Percentiles rank a stretch among this genome's conserved stretches.
These are phyloP conservation scores for Agrypnus murinus DNA, from an alignment of 2,888 invertebrate genomes.

Conservation along the genomic window DNA sequence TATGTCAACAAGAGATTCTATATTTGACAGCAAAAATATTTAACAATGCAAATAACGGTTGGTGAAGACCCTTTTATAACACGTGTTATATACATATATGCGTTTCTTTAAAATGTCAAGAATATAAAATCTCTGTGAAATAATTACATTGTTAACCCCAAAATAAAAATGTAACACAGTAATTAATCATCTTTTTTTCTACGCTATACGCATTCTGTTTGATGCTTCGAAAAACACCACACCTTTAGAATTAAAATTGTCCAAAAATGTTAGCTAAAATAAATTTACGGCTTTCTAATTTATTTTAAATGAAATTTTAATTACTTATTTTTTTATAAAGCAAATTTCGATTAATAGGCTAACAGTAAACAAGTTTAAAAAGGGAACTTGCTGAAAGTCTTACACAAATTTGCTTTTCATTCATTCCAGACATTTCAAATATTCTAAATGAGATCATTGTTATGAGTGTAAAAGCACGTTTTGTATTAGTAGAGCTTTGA, in stretches of 20 bases:
- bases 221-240: not conserved
- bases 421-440: not conserved
- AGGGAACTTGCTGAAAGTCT: too few species aligned
- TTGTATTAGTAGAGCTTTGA: not conserved
- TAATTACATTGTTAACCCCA: constrained; percentile 13
- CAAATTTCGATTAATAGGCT: not conserved
- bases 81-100: too few species aligned
- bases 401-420: not conserved
- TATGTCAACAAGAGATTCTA: too few species aligned
- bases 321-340: not conserved
- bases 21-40: too few species aligned
- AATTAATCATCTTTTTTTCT: constrained; percentile 9
- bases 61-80: too few species aligned
- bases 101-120: not conserved
- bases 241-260: constrained; percentile 2
- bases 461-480: constrained; percentile 2
- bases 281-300: not conserved
- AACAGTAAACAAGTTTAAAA: not conserved
- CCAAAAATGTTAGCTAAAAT: not conserved
- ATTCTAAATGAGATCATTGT: not conserved
- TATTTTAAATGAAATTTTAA: not conserved
- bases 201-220: not conserved
- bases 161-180: constrained; percentile 13
- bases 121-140: constrained; percentile 1
- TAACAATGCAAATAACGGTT: too few species aligned